These are phyloP conservation scores for Neodiprion lecontei DNA, from an alignment of 1,140 invertebrate species.

Conservation along the genomic window DNA sequence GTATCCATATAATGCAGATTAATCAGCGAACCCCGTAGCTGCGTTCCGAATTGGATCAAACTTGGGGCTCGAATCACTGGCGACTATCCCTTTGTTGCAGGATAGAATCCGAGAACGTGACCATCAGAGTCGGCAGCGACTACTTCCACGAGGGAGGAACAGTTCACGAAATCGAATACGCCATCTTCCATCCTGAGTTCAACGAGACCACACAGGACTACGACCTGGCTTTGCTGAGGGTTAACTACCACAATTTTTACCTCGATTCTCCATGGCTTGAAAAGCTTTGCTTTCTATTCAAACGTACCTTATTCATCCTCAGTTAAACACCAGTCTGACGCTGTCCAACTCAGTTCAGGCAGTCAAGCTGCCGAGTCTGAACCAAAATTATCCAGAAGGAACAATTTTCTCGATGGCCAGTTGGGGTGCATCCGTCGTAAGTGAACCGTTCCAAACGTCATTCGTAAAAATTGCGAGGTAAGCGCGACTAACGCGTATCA, in stretches of 20 bases:
- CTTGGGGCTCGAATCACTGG: no score
- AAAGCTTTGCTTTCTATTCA: no score
- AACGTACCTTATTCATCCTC: background rate
- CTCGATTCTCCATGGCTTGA: background rate
- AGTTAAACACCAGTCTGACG: constrained; percentile 28
- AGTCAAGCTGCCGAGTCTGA: constrained; percentile 27
- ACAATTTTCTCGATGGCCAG: constrained; percentile 32
- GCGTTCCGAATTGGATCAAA: no score
- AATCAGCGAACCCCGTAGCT: no score
- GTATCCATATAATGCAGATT: no score
- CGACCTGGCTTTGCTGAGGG: constrained; percentile 43
- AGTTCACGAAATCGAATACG: constrained; percentile 28
- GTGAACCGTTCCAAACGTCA: background rate
- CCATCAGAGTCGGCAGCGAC: constrained; percentile 32
- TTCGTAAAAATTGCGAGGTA: background rate
- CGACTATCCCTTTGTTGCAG: constrained; percentile 19
- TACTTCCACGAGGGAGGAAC: constrained; percentile 34
- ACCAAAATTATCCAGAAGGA: constrained; percentile 17
- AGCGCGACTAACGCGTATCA: background rate
- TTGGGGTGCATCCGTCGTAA: constrained; percentile 35
- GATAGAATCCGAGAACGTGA: constrained; percentile 28
- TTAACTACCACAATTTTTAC: constrained; percentile 16
- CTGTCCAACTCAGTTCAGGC: constrained; percentile 29
- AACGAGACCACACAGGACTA: constrained; percentile 35
- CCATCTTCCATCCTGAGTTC: constrained; percentile 38